These are phyloP conservation scores for Polypedilum pembai DNA, from an alignment of 1,140 invertebrate genomes.

Conservation along the genomic window DNA sequence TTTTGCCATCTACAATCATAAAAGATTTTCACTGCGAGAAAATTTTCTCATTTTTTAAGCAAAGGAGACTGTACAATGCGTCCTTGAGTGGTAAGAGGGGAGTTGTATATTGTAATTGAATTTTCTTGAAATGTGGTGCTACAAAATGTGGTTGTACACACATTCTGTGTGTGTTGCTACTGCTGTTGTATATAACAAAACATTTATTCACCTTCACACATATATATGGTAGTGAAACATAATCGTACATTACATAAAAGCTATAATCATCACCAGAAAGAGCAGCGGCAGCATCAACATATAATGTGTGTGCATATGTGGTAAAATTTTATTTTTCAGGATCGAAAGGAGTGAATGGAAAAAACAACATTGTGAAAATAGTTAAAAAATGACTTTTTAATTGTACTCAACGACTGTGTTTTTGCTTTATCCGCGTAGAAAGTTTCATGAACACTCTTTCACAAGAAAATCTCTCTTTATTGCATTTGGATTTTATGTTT, in stretches of 20 bases:
- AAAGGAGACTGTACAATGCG: not conserved
- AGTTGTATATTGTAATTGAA: constrained; percentile 18
- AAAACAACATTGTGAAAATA: not conserved
- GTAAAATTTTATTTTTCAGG: not conserved
- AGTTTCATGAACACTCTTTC: not conserved
- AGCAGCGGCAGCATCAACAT: not conserved
- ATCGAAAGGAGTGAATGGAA: not conserved
- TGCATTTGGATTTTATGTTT: constrained; percentile 18
- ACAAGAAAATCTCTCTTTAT: not conserved
- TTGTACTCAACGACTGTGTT: constrained; percentile 9
- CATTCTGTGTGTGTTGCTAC: too few species aligned
- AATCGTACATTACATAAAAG: not conserved
- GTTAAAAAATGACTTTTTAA: constrained; percentile 10
- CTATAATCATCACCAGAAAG: constrained; percentile 5
- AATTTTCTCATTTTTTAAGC: not conserved
- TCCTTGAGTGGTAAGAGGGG: constrained; percentile 1
- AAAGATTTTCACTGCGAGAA: not conserved
- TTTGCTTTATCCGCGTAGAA: not conserved
- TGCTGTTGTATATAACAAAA: not conserved
- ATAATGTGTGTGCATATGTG: not conserved
- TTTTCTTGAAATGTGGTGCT: constrained; percentile 12
- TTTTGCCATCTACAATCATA: constrained; percentile 3
- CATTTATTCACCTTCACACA: not conserved
- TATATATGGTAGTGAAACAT: not conserved
- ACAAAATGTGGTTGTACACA: constrained; percentile 6